Conservation (phyloP, 2,888 invertebrate species). For the Mythimna albipuncta region DNA sequence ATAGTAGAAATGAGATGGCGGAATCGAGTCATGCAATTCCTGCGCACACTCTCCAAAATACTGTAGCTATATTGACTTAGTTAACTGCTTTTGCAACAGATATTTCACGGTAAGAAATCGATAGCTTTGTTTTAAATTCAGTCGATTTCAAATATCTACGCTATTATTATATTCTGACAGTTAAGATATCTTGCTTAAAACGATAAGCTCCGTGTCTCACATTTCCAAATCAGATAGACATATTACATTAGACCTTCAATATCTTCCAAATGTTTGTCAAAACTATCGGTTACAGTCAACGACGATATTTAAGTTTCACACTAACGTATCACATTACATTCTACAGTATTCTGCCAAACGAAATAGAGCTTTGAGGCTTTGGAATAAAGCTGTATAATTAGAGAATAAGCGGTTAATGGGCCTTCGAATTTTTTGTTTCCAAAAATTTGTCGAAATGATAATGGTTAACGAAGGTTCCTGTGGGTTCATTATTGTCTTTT, state of each 20-base stretch:
- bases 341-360: not conserved
- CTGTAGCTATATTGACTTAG: not conserved
- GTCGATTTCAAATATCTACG: slow-evolving; percentile 19
- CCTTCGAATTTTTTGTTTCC: slow-evolving; percentile 56
- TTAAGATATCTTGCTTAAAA: slow-evolving; percentile 25
- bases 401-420: slow-evolving; percentile 9
- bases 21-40: too few relatives aligned
- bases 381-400: slow-evolving; percentile 44
- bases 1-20: too few relatives aligned
- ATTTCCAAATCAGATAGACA: slow-evolving; percentile 37
- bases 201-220: slow-evolving; percentile 18
- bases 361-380: slow-evolving; percentile 3
- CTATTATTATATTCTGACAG: slow-evolving; percentile 11
- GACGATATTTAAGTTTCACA: slow-evolving; percentile 49
- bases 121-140: not conserved
- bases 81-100: not conserved
- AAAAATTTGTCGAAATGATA: slow-evolving; percentile 63
- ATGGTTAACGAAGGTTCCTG: slow-evolving; percentile 61
- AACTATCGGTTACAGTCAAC: slow-evolving; percentile 61
- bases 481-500: slow-evolving; percentile 63
- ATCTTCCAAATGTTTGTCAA: slow-evolving; percentile 60
- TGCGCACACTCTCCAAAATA: too few relatives aligned
- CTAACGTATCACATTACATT: slow-evolving; percentile 24
- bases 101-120: not conserved
- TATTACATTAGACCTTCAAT: slow-evolving; percentile 27